Percentiles rank a stretch among this genome's conserved stretches.
phyloP scores from a whole-genome alignment of 2,888 invertebrate species.

The Parnassius orleans region DNA sequence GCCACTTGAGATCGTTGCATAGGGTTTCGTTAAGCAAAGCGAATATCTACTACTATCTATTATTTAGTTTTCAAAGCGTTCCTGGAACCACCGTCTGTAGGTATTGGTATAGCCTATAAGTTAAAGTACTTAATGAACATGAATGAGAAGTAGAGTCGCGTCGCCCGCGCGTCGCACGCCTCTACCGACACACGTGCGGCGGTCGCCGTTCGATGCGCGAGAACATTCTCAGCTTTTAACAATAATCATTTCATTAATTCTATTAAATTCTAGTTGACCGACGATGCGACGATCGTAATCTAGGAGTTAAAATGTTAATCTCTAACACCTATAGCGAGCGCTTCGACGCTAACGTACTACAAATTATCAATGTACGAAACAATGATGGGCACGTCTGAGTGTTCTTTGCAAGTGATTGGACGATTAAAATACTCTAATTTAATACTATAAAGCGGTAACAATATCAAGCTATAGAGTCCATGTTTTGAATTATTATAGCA shows the following conservation, averaged over 20 bases:
- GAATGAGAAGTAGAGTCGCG: conserved; percentile 65
- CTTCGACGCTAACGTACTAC: neutral
- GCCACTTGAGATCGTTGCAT: neutral
- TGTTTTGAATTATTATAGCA: conserved; percentile 57
- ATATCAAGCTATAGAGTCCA: conserved; percentile 26
- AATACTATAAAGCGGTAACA: conserved; percentile 14
- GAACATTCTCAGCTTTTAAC: conserved; percentile 51
- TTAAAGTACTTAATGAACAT: conserved; percentile 58
- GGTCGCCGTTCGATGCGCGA: conserved; percentile 40
- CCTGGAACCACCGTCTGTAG: conserved; percentile 39
- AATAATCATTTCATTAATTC: conserved; percentile 52
- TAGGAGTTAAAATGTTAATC: conserved; percentile 1
- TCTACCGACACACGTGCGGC: conserved; percentile 65
- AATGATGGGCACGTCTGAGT: neutral
- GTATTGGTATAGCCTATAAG: conserved; percentile 24
- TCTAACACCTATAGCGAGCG: neutral
- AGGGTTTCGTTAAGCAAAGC: conserved; percentile 1
- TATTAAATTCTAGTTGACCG: conserved; percentile 28
- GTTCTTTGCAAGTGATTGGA: neutral
- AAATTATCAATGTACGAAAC: neutral
- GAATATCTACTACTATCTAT: neutral
- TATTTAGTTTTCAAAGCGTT: conserved; percentile 28
- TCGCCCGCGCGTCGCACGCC: conserved; percentile 58
- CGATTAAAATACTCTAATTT: conserved; percentile 12
- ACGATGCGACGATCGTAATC: neutral